A percentile compares a stretch with the other conserved stretches of the same genome.
Conservation (phyloP, 2,113 vertebrate species). For the Phyllopteryx taeniolatus region DNA sequence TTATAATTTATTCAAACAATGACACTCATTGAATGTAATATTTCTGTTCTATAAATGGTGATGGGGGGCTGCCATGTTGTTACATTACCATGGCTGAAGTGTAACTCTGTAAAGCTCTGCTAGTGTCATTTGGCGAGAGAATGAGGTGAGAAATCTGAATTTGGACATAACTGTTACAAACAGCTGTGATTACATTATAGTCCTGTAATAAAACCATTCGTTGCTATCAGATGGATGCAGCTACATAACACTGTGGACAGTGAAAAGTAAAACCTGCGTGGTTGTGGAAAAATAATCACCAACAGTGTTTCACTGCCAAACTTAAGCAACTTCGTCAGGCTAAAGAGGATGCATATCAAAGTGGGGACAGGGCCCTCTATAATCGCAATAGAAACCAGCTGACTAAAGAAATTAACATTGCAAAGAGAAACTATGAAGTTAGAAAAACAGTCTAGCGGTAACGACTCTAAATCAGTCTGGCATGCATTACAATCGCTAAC, state of each 20-base stretch:
- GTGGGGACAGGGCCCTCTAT: too few species aligned
- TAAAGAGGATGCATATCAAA: too few species aligned
- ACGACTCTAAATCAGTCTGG: too few species aligned
- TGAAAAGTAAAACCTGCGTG: conserved; percentile 56
- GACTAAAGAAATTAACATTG: too few species aligned
- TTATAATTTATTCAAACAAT: conserved; percentile 21
- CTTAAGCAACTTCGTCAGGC: too few species aligned
- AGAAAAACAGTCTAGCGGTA: too few species aligned
- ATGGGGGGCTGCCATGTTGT: conserved; percentile 9
- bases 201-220: conserved; percentile 34
- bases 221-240: conserved; percentile 50
- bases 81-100: not conserved
- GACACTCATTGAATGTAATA: conserved; percentile 4
- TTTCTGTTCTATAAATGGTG: conserved; percentile 22
- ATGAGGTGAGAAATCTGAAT: conserved; percentile 20
- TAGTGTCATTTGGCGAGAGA: conserved; percentile 9
- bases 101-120: conserved; percentile 1
- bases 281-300: conserved; percentile 63
- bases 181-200: conserved; percentile 40
- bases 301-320: not conserved
- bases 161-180: conserved; percentile 27
- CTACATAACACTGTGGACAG: conserved; percentile 49
- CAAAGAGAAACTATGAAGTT: too few species aligned
- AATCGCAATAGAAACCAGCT: too few species aligned
- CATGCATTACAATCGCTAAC: too few species aligned